Conservation (phyloP, 1,140 invertebrate genomes). For the Drosophila pectinifera region DNA sequence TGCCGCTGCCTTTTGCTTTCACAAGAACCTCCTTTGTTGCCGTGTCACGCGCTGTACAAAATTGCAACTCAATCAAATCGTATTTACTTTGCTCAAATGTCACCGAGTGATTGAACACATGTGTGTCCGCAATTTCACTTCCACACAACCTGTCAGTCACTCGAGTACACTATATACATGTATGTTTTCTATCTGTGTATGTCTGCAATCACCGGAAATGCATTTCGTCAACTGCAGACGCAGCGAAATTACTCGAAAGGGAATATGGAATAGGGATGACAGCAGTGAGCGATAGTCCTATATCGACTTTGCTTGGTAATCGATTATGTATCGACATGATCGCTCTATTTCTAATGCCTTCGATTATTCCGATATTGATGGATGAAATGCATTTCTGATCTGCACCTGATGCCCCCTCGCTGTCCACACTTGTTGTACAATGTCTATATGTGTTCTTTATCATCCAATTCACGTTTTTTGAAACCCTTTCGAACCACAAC, state of each 20-base stretch:
- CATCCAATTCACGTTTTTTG: conserved; percentile 29
- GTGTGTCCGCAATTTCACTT: conserved; percentile 31
- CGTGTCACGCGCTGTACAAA: conserved; percentile 62
- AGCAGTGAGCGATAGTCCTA: background rate
- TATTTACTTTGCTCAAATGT: conserved; percentile 48
- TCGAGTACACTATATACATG: conserved; percentile 8
- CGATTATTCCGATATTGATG: background rate
- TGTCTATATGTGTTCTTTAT: conserved; percentile 51
- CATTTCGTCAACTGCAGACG: conserved; percentile 21
- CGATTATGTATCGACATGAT: no score
- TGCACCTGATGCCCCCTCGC: conserved; percentile 12
- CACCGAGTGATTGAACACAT: conserved; percentile 43
- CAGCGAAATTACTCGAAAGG: background rate
- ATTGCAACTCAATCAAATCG: conserved; percentile 41
- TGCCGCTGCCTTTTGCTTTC: conserved; percentile 47
- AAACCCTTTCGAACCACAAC: conserved; percentile 24
- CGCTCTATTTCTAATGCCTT: no score
- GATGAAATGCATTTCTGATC: conserved; percentile 26
- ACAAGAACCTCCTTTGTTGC: conserved; percentile 48
- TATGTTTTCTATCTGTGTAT: conserved; percentile 14
- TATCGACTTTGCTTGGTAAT: no score
- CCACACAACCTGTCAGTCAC: conserved; percentile 32
- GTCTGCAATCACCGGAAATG: conserved; percentile 35
- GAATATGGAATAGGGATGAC: background rate
- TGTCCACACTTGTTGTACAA: conserved; percentile 44